Conservation (phyloP, 2,888 invertebrate species). For the Epistrophe eligans region DNA sequence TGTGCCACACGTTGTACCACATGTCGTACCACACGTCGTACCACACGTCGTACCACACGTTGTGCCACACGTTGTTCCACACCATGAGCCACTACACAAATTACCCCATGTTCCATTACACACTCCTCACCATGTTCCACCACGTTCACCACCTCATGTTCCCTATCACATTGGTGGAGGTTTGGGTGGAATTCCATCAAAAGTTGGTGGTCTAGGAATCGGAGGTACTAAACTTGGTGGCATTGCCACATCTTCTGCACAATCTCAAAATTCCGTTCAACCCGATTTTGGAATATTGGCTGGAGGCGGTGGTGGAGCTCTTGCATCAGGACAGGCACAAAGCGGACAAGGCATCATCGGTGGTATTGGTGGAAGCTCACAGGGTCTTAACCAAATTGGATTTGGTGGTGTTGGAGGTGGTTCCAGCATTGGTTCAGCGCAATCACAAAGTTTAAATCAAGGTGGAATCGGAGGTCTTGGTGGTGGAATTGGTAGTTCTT, state of each 20-base stretch:
- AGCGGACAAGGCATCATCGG: slow-evolving; percentile 8
- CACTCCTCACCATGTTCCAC: not conserved
- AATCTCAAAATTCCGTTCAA: too few species aligned
- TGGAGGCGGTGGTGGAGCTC: slow-evolving; percentile 38
- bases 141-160: not conserved
- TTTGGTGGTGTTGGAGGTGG: slow-evolving; percentile 24
- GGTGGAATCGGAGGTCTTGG: slow-evolving; percentile 14
- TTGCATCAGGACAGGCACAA: slow-evolving; percentile 24
- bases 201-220: slow-evolving; percentile 44
- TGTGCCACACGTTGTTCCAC: not conserved
- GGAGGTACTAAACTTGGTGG: slow-evolving; percentile 7
- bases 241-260: not conserved
- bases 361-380: slow-evolving; percentile 7
- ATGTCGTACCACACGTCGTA: not conserved
- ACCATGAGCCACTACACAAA: not conserved
- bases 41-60: not conserved
- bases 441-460: not conserved
- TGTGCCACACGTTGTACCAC: not conserved
- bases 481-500: not conserved
- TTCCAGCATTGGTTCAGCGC: not conserved
- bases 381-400: slow-evolving; percentile 11
- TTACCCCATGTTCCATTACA: not conserved
- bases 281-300: slow-evolving; percentile 1
- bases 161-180: slow-evolving; percentile 1
- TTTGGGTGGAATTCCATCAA: slow-evolving; percentile 3